Percentiles rank a stretch among this genome's conserved stretches.
Conservation (phyloP, 2,113 vertebrate species). For the Pithys albifrons region DNA sequence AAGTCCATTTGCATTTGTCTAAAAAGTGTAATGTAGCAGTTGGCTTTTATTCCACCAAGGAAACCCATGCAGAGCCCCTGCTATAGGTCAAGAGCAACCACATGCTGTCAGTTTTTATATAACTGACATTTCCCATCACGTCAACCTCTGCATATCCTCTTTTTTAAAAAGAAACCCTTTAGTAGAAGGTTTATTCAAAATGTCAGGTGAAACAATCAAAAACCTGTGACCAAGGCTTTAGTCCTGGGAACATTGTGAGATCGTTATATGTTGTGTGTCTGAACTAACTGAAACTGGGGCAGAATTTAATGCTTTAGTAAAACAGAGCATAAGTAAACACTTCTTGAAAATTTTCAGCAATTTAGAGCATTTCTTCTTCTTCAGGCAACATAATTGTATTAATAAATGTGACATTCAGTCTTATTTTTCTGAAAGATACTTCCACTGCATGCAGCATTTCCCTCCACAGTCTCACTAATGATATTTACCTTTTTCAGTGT, state of each 20-base stretch:
- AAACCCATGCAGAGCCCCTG: background rate
- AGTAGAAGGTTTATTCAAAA: background rate
- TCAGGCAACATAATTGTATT: background rate
- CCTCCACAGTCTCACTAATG: slow-evolving; percentile 13
- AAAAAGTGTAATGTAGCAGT: background rate
- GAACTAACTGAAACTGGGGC: background rate
- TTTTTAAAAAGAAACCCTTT: background rate
- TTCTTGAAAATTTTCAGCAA: background rate
- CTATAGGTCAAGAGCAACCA: background rate
- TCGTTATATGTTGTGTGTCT: background rate
- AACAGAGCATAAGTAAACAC: background rate
- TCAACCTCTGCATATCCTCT: background rate
- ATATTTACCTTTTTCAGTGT: slow-evolving; percentile 30
- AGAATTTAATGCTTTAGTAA: background rate
- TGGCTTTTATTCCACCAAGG: background rate
- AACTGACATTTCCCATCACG: background rate
- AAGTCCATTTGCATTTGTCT: background rate
- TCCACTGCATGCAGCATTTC: background rate
- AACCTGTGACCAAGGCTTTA: background rate
- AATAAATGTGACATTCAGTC: background rate
- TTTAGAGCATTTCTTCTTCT: background rate
- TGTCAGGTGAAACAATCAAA: background rate
- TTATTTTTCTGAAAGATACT: slow-evolving; percentile 6
- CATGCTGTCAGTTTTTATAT: background rate
- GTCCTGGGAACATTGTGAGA: background rate